phyloP scores from a whole-genome alignment of 2,113 vertebrate species.

The Oreochromis tanganicae region DNA sequence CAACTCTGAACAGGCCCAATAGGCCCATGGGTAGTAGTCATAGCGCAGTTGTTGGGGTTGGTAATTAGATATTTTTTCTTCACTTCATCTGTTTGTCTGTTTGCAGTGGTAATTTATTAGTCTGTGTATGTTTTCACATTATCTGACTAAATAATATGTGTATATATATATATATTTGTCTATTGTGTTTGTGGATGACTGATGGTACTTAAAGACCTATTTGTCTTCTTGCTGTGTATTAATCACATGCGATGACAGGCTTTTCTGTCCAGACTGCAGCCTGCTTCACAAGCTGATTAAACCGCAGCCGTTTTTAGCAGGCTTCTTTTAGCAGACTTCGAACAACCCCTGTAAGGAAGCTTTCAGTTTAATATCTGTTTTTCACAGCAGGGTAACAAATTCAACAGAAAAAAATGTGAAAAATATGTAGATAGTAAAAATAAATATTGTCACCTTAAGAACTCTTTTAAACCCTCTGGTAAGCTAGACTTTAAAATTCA shows the following conservation, averaged over 20 bases:
- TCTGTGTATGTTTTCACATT: not conserved
- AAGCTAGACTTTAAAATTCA: not conserved
- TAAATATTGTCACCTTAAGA: not conserved
- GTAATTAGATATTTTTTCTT: not conserved
- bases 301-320: not conserved
- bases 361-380: not conserved
- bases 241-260: not conserved
- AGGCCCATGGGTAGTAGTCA: not conserved
- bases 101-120: not conserved
- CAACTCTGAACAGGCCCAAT: not conserved
- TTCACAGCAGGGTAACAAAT: not conserved
- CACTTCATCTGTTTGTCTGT: not conserved
- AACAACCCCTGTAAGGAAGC: not conserved
- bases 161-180: not conserved
- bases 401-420: not conserved
- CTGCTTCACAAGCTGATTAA: not conserved
- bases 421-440: not conserved
- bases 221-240: not conserved
- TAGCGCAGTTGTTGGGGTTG: not conserved
- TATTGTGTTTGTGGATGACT: not conserved
- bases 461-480: not conserved
- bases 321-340: not conserved
- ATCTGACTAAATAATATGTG: not conserved
- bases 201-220: not conserved
- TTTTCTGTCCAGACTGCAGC: not conserved